These are phyloP conservation scores for Pipra filicauda DNA, from an alignment of 2,113 vertebrate species.

Conservation along the genomic window DNA sequence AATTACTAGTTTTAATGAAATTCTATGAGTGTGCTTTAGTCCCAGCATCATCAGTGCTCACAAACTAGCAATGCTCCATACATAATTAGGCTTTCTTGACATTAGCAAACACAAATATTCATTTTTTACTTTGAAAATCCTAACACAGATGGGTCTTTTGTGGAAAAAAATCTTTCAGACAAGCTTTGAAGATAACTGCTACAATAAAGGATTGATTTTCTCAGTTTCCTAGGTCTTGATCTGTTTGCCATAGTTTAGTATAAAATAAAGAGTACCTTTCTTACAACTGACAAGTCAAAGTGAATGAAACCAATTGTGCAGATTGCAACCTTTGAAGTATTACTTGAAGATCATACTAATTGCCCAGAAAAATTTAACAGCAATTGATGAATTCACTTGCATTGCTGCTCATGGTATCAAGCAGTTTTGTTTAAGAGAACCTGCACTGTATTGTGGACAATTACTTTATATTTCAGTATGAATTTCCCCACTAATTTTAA, in stretches of 20 bases:
- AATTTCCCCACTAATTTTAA: background rate
- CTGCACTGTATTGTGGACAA: background rate
- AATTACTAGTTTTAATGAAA: background rate
- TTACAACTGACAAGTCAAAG: background rate
- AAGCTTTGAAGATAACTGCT: conserved; percentile 26
- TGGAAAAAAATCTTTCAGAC: background rate
- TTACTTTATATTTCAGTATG: background rate
- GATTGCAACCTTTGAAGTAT: conserved; percentile 13
- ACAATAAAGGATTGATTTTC: conserved; percentile 27
- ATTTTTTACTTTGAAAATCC: background rate
- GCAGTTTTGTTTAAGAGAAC: background rate
- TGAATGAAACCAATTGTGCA: background rate
- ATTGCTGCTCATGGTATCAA: background rate
- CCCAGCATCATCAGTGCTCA: background rate
- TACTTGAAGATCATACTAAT: background rate
- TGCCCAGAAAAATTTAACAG: conserved; percentile 6
- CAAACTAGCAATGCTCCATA: background rate
- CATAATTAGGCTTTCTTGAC: background rate
- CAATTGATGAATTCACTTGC: background rate
- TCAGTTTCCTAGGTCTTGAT: conserved; percentile 10
- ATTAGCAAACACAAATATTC: background rate
- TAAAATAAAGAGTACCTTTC: background rate
- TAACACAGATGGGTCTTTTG: background rate
- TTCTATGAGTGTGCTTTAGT: background rate
- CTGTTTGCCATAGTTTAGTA: background rate